phyloP scores from a whole-genome alignment of 2,888 invertebrate genomes.

The Encarsia formosa region DNA sequence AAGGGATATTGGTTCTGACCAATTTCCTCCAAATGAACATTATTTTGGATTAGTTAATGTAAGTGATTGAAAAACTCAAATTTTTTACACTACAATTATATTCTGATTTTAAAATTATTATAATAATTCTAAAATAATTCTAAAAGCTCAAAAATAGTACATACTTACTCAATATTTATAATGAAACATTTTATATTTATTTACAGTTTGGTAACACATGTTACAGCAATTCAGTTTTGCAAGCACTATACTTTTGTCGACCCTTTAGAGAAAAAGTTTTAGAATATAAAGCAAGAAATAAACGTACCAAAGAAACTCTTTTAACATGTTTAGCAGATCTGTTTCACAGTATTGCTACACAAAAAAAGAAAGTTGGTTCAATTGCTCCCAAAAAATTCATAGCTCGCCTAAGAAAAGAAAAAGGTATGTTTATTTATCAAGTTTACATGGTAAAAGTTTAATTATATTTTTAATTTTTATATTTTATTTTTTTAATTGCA shows the following conservation, averaged over 20 bases:
- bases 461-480: background rate
- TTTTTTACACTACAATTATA: too few relatives aligned
- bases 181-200: too few relatives aligned
- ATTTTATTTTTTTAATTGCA: conserved; percentile 53
- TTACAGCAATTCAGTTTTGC: conserved; percentile 98
- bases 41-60: conserved; percentile 99
- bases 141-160: too few relatives aligned
- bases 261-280: conserved; percentile 98
- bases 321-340: conserved; percentile 97
- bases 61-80: conserved; percentile 53
- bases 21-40: conserved; percentile 97
- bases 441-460: background rate
- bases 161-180: too few relatives aligned
- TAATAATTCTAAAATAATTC: too few relatives aligned
- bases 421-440: conserved; percentile 60
- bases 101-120: too few relatives aligned
- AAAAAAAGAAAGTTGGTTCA: conserved; percentile 98
- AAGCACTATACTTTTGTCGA: conserved; percentile 98
- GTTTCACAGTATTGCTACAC: conserved; percentile 99
- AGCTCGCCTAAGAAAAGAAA: conserved; percentile 94
- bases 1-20: conserved; percentile 97
- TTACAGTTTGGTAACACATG: conserved; percentile 98
- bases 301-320: conserved; percentile 93
- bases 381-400: conserved; percentile 99
- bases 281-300: conserved; percentile 95